A percentile compares a stretch with the other conserved stretches of the same genome.
phyloP scores from a whole-genome alignment of 2,888 invertebrate genomes.

The Lissocephala sabroskyi region DNA sequence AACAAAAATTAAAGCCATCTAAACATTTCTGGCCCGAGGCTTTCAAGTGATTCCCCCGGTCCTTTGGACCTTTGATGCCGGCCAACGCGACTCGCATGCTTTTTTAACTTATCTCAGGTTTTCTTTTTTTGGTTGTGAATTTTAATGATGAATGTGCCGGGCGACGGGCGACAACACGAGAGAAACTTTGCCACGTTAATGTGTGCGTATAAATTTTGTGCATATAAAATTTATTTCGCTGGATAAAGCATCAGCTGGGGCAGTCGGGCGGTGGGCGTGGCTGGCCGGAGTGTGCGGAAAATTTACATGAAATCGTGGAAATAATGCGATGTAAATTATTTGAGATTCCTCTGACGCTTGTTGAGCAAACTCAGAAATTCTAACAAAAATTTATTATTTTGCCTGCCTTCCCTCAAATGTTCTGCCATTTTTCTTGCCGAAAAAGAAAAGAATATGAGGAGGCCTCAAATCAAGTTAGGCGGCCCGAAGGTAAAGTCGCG shows the following conservation, averaged over 20 bases:
- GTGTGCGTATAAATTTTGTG: slow-evolving; percentile 6
- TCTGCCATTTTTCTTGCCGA: background rate
- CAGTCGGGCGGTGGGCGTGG: slow-evolving; percentile 4
- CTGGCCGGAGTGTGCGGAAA: slow-evolving; percentile 12
- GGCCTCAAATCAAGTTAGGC: background rate
- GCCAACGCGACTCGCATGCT: no score
- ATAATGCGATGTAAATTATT: slow-evolving; percentile 46
- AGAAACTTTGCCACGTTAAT: slow-evolving; percentile 25
- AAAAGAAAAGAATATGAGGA: no score
- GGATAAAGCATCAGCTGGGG: no score
- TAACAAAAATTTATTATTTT: background rate
- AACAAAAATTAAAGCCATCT: no score
- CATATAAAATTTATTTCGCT: background rate
- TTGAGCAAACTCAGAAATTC: slow-evolving; percentile 15
- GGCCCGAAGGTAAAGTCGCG: background rate
- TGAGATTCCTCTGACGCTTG: slow-evolving; percentile 17
- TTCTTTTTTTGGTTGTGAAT: slow-evolving; percentile 34
- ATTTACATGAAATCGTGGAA: slow-evolving; percentile 41
- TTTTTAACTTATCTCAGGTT: slow-evolving; percentile 8
- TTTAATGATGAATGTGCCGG: slow-evolving; percentile 49
- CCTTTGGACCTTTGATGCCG: no score
- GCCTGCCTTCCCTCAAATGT: background rate
- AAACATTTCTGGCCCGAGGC: no score
- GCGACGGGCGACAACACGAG: slow-evolving; percentile 10
- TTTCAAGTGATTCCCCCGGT: no score